Percentiles rank a stretch among this genome's conserved stretches.
phyloP scores from a whole-genome alignment of 1,140 invertebrate species.

The Aleiodes sp. region DNA sequence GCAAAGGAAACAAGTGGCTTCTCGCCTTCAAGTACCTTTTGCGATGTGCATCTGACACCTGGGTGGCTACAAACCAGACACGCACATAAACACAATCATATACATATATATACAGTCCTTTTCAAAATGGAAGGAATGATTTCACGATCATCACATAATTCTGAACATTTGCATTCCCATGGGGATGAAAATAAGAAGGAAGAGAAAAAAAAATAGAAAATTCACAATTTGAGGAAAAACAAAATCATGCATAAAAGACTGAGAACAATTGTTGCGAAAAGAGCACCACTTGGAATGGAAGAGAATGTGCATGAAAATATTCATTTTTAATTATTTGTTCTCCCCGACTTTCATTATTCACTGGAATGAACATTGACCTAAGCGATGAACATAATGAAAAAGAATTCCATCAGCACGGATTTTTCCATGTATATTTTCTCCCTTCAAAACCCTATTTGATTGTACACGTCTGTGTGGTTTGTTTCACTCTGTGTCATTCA shows the following conservation, averaged over 20 bases:
- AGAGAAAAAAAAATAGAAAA: too few relatives aligned
- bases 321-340: too few relatives aligned
- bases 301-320: too few relatives aligned
- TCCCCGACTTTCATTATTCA: neutral
- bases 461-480: neutral
- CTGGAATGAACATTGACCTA: neutral
- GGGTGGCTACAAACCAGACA: neutral
- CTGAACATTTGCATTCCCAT: neutral
- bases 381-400: neutral
- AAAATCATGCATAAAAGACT: too few relatives aligned
- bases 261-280: too few relatives aligned
- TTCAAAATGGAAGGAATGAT: neutral
- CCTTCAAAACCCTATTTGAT: neutral
- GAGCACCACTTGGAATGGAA: too few relatives aligned
- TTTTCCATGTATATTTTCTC: neutral
- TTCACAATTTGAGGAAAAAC: too few relatives aligned
- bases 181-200: neutral
- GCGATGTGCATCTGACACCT: constrained; percentile 6
- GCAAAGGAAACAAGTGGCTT: constrained; percentile 6
- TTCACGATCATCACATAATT: neutral
- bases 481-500: constrained; percentile 11
- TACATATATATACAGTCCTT: neutral
- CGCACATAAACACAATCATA: neutral
- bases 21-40: constrained; percentile 5
- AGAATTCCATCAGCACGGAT: neutral